Conservation (phyloP, 2,113 vertebrate genomes). For the Oxyruncus cristatus region DNA sequence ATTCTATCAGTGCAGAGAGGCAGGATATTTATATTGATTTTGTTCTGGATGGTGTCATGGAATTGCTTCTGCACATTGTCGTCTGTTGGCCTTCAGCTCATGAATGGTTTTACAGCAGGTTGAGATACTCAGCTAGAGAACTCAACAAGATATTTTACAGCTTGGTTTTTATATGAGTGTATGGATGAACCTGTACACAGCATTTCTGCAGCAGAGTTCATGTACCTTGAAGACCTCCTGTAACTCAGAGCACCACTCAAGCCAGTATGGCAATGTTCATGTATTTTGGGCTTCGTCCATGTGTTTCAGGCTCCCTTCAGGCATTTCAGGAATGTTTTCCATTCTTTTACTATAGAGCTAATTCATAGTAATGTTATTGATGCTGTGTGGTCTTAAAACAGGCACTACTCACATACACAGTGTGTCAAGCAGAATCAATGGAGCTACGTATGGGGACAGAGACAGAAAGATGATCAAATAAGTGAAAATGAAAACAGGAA, state of each 20-base stretch:
- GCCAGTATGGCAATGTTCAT: neutral
- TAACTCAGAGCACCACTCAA: neutral
- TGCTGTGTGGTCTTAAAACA: neutral
- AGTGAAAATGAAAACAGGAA: neutral
- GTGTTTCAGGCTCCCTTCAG: neutral
- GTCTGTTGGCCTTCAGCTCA: neutral
- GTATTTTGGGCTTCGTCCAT: neutral
- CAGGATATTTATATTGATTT: neutral
- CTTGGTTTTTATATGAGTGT: neutral
- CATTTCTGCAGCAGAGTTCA: neutral
- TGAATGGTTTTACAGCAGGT: neutral
- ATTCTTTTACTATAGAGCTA: neutral
- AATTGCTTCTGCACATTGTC: neutral
- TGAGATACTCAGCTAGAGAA: neutral
- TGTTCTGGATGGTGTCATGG: neutral
- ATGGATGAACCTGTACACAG: neutral
- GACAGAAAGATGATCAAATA: neutral
- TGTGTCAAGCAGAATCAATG: neutral
- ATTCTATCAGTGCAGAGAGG: neutral
- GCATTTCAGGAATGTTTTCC: neutral
- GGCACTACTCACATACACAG: rapidly evolving
- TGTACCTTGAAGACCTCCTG: neutral
- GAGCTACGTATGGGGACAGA: neutral
- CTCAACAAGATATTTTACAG: neutral
- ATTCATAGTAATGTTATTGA: neutral